Conservation (phyloP, 2,888 invertebrate species). For the Phyllotreta cruciferae region DNA sequence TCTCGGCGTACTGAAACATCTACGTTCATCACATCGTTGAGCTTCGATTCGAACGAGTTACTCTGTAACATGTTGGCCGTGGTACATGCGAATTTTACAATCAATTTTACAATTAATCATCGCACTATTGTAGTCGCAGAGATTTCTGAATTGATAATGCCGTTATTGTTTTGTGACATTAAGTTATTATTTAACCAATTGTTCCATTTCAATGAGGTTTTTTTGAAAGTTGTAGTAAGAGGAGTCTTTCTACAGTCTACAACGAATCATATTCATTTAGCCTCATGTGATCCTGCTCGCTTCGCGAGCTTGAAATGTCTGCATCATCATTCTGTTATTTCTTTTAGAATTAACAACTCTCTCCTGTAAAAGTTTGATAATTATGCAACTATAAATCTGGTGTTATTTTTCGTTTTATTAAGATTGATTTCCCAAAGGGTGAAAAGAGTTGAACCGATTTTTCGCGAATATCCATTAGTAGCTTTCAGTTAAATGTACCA, state of each 20-base stretch:
- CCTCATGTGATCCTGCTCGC: no score
- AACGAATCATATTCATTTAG: no score
- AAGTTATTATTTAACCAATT: not conserved
- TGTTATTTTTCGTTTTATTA: no score
- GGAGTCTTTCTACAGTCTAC: no score
- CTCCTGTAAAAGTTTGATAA: no score
- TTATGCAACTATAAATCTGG: no score
- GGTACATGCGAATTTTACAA: constrained; percentile 45
- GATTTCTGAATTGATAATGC: constrained; percentile 39
- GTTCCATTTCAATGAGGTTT: not conserved
- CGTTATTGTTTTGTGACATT: constrained; percentile 20
- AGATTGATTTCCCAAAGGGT: no score
- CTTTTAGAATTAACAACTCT: no score
- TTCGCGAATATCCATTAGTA: constrained; percentile 10
- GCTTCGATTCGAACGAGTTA: constrained; percentile 52
- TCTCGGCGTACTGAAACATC: constrained; percentile 56
- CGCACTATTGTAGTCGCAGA: constrained; percentile 38
- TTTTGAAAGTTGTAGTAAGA: no score
- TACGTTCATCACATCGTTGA: constrained; percentile 56
- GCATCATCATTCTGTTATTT: no score
- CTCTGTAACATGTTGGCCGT: constrained; percentile 37
- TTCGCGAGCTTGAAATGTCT: no score
- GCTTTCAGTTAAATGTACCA: constrained; percentile 18
- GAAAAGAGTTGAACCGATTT: no score
- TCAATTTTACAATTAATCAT: constrained; percentile 46